phyloP scores from a whole-genome alignment of 1,140 invertebrate species.

The Saccostrea cuccullata region DNA sequence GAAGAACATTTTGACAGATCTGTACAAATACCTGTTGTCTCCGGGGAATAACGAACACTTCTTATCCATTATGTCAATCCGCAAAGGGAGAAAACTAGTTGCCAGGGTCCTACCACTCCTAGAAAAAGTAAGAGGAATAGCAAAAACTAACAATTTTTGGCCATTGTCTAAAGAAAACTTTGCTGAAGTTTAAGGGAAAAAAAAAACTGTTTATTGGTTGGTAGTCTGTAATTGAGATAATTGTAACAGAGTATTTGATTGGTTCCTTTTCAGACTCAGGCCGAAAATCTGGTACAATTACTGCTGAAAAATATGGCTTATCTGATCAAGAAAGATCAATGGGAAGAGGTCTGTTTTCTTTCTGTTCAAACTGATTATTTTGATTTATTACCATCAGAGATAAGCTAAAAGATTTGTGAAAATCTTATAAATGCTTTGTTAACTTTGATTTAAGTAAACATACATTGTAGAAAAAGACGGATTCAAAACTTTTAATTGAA shows the following conservation, averaged over 20 bases:
- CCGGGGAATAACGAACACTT: constrained; percentile 71
- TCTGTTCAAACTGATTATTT: not conserved
- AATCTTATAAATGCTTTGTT: too few species aligned
- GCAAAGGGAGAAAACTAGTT: constrained; percentile 75
- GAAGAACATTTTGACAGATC: constrained; percentile 64
- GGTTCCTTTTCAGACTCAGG: constrained; percentile 58
- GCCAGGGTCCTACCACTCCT: constrained; percentile 70
- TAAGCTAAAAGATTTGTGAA: too few species aligned
- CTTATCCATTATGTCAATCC: constrained; percentile 70
- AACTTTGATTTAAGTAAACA: too few species aligned
- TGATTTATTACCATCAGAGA: too few species aligned
- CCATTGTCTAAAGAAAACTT: too few species aligned
- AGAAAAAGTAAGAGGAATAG: constrained; percentile 63
- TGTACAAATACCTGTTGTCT: constrained; percentile 70
- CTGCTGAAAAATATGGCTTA: constrained; percentile 60
- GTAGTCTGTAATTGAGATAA: too few species aligned
- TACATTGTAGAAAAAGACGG: too few species aligned
- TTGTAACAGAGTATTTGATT: not conserved
- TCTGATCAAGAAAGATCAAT: constrained; percentile 63
- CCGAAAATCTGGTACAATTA: constrained; percentile 57
- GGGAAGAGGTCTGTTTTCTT: constrained; percentile 58
- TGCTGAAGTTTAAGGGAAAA: too few species aligned
- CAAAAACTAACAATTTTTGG: not conserved
- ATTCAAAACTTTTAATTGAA: too few species aligned
- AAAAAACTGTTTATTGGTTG: too few species aligned